A percentile compares a stretch with the other conserved stretches of the same genome.
Conservation (phyloP, 1,140 invertebrate species). For the Drosophila hydei region DNA sequence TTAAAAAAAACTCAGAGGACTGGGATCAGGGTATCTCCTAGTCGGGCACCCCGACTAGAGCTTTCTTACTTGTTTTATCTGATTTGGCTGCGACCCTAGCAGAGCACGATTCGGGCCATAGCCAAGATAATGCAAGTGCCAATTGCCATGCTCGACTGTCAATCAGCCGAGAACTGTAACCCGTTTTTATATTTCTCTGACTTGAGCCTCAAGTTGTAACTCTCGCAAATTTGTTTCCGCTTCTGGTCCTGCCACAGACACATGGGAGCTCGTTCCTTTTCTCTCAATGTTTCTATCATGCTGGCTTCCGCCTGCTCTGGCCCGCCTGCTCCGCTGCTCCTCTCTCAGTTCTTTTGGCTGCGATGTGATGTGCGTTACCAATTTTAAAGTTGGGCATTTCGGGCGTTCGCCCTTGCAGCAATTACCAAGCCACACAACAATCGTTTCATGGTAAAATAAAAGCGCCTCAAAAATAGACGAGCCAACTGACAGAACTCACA, state of each 20-base stretch:
- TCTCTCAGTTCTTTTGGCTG: background rate
- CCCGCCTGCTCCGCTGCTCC: background rate
- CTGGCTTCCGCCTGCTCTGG: background rate
- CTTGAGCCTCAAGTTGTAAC: slow-evolving; percentile 56
- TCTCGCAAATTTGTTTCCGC: slow-evolving; percentile 76
- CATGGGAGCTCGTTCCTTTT: slow-evolving; percentile 10
- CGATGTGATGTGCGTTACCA: slow-evolving; percentile 61
- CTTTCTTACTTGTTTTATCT: too few relatives aligned
- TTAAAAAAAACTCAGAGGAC: too few relatives aligned
- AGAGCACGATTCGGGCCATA: slow-evolving; percentile 51
- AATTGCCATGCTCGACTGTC: slow-evolving; percentile 70
- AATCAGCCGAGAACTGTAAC: slow-evolving; percentile 58
- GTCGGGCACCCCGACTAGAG: too few relatives aligned
- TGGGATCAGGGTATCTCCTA: too few relatives aligned
- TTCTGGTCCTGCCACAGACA: slow-evolving; percentile 63
- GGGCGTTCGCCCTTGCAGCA: slow-evolving; percentile 68
- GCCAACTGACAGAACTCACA: slow-evolving; percentile 63
- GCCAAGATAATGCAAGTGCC: slow-evolving; percentile 75
- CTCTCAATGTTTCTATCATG: slow-evolving; percentile 2
- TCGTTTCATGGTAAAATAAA: slow-evolving; percentile 80
- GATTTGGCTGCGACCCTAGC: background rate
- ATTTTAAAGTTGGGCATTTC: slow-evolving; percentile 75
- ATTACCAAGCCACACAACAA: slow-evolving; percentile 80
- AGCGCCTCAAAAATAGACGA: slow-evolving; percentile 81
- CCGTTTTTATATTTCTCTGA: slow-evolving; percentile 37